These are phyloP conservation scores for Lophotis ruficrista DNA, from an alignment of 2,113 vertebrate genomes.

Conservation along the genomic window DNA sequence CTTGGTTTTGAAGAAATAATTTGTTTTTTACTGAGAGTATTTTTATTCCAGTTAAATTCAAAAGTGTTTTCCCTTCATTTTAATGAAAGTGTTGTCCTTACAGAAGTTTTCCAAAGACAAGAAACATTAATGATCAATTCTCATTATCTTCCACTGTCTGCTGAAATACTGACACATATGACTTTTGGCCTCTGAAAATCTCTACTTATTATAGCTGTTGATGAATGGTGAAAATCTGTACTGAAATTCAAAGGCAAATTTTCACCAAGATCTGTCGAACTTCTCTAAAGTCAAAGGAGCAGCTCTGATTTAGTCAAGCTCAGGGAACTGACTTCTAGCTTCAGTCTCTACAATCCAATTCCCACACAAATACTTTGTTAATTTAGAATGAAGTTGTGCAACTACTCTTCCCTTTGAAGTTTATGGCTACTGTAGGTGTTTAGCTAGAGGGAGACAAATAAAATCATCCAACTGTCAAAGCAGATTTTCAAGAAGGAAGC, in stretches of 20 bases:
- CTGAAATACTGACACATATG: neutral
- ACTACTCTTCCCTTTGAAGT: slow-evolving; percentile 19
- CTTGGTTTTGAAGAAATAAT: neutral
- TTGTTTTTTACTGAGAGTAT: neutral
- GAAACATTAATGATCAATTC: neutral
- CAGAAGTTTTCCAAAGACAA: neutral
- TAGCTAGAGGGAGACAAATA: slow-evolving; percentile 16
- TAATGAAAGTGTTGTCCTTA: neutral
- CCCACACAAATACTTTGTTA: neutral
- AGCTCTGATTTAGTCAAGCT: neutral
- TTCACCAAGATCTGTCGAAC: neutral
- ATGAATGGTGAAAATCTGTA: neutral
- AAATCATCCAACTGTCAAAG: neutral
- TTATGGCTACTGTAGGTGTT: neutral
- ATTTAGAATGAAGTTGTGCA: neutral
- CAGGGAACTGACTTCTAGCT: neutral
- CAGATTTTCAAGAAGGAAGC: neutral
- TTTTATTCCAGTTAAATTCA: neutral
- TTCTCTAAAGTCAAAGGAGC: neutral
- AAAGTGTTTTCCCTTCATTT: neutral
- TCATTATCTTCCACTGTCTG: neutral
- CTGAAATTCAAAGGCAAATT: neutral
- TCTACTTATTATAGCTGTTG: neutral
- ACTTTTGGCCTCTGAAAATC: neutral
- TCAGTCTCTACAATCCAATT: neutral